Conservation (phyloP, 2,797 vertebrate species). For the Danionella dracula region DNA sequence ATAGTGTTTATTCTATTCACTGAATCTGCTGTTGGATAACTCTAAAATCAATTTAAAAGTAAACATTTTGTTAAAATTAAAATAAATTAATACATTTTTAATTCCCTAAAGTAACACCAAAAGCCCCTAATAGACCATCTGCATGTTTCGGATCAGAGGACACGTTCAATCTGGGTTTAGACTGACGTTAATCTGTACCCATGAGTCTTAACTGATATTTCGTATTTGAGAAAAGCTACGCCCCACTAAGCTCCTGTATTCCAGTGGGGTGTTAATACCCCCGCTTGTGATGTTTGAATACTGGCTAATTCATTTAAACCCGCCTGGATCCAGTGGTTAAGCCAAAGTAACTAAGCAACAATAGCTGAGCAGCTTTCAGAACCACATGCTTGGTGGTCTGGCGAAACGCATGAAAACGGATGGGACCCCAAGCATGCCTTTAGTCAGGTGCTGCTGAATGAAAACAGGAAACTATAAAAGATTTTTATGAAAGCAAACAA, state of each 20-base stretch:
- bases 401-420: conserved; percentile 1
- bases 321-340: conserved; percentile 15
- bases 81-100: too few species aligned
- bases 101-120: neutral
- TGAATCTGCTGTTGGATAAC: too few species aligned
- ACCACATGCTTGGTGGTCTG: conserved; percentile 19
- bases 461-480: neutral
- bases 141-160: neutral
- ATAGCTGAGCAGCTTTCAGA: conserved; percentile 12
- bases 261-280: conserved; percentile 16
- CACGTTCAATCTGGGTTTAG: conserved; percentile 1
- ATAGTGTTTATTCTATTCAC: too few species aligned
- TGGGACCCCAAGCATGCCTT: neutral
- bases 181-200: conserved; percentile 4
- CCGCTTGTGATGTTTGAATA: neutral
- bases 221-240: conserved; percentile 19
- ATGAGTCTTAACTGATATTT: conserved; percentile 14
- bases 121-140: neutral
- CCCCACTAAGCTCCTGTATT: conserved; percentile 3
- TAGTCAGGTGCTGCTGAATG: conserved; percentile 21
- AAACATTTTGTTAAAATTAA: neutral
- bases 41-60: too few species aligned
- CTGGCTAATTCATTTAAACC: conserved; percentile 19
- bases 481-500: neutral
- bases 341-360: conserved; percentile 23